phyloP scores from a whole-genome alignment of 2,888 invertebrate genomes.

The Schizaphis graminum region DNA sequence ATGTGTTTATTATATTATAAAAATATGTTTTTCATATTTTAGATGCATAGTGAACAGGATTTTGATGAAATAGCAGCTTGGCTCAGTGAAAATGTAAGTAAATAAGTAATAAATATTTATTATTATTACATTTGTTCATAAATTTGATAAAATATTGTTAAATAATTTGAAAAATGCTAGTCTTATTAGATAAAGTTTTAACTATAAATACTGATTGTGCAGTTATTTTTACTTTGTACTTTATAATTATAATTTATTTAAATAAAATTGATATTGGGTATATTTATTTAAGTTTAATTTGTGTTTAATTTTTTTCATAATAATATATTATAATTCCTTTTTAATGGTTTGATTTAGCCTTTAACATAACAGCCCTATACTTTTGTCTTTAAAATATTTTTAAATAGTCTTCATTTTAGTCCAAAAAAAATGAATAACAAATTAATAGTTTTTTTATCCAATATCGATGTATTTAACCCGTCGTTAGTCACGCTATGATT shows the following conservation, averaged over 20 bases:
- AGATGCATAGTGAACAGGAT: conserved; percentile 80
- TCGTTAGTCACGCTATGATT: too few relatives aligned
- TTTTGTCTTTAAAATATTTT: not conserved
- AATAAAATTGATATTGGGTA: not conserved
- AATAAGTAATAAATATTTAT: not conserved
- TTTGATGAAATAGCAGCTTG: conserved; percentile 96
- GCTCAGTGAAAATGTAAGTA: conserved; percentile 87
- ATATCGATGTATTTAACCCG: not conserved
- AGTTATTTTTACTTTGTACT: too few relatives aligned
- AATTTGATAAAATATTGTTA: not conserved
- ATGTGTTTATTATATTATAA: not conserved
- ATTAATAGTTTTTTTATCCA: not conserved
- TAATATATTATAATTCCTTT: not conserved
- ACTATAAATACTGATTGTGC: not conserved
- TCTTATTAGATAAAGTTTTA: not conserved
- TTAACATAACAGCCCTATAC: not conserved
- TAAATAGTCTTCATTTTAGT: not conserved
- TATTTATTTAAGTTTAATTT: not conserved
- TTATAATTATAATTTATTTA: too few relatives aligned
- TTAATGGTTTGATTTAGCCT: not conserved
- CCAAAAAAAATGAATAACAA: not conserved
- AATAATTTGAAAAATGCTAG: not conserved
- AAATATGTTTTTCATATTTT: conserved; percentile 66
- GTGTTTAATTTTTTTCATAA: not conserved
- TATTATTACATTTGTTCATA: not conserved